Evolutionary conservation across 2,797 vertebrate genomes (phyloP).

Genomic region (Anguilla megastoma): DNA sequence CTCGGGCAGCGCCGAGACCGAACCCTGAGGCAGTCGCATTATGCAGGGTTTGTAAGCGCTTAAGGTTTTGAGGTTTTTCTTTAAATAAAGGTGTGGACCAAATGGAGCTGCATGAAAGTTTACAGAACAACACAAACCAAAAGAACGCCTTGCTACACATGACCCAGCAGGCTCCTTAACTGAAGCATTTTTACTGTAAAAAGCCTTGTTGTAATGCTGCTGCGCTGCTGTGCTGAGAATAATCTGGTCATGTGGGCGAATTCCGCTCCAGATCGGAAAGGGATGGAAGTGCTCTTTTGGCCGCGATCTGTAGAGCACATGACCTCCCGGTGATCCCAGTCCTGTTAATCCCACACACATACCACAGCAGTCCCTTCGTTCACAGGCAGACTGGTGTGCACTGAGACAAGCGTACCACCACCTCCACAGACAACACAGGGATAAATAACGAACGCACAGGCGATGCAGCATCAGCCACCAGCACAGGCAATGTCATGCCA

Average conservation of each 20-base stretch:
- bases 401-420: background rate
- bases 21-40: background rate
- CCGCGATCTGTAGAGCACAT: background rate
- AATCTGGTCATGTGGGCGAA: slow-evolving; percentile 16
- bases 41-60: background rate
- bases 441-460: slow-evolving; percentile 12
- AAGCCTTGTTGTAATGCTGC: background rate
- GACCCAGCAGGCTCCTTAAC: background rate
- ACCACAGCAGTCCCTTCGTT: background rate
- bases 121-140: background rate
- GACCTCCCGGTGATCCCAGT: background rate
- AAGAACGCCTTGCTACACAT: background rate
- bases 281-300: slow-evolving; percentile 7
- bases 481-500: background rate
- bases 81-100: background rate
- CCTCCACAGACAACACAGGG: slow-evolving; percentile 12
- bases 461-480: background rate
- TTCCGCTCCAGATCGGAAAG: slow-evolving; percentile 8
- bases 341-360: background rate
- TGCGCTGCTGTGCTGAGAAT: background rate
- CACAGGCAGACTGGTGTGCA: background rate
- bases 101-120: background rate
- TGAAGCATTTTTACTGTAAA: background rate
- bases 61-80: background rate
- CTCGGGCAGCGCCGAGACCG: background rate